These are phyloP conservation scores for Catocala sponsa DNA, from an alignment of 2,888 invertebrate genomes.

Conservation along the genomic window DNA sequence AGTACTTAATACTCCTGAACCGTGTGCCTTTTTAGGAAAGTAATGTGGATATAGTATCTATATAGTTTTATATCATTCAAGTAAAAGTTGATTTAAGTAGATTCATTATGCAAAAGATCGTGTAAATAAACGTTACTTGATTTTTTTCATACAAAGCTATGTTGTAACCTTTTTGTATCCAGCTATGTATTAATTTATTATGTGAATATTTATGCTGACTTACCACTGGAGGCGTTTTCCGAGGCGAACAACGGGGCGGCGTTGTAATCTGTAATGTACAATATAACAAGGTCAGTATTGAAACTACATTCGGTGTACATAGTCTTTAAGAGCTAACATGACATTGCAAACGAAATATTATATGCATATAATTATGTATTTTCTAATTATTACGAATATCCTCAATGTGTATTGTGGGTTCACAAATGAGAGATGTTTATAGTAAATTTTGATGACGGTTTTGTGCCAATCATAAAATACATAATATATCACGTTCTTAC, in stretches of 20 bases:
- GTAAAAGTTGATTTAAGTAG: neutral
- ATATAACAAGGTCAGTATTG: conserved; percentile 43
- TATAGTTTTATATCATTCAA: neutral
- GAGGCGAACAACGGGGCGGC: conserved; percentile 88
- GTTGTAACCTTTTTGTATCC: neutral
- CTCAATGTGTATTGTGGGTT: no score
- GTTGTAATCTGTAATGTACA: conserved; percentile 83
- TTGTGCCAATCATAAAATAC: no score
- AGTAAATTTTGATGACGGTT: no score
- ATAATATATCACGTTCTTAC: no score
- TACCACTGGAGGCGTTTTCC: conserved; percentile 88
- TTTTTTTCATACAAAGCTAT: neutral
- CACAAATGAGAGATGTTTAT: no score
- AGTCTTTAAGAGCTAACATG: conserved; percentile 2
- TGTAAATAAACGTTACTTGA: neutral
- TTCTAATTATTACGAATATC: no score
- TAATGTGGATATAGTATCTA: no score
- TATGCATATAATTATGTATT: no score
- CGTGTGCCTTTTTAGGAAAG: no score
- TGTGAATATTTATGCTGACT: conserved; percentile 52
- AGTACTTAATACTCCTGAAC: no score
- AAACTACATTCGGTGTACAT: conserved; percentile 19
- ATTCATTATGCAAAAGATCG: neutral
- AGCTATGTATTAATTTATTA: conserved; percentile 19
- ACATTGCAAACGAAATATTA: no score